Percentiles rank a stretch among this genome's conserved stretches.
These are phyloP conservation scores for Taxidea taxus DNA, from an alignment of 2,113 vertebrate species.

Conservation along the genomic window DNA sequence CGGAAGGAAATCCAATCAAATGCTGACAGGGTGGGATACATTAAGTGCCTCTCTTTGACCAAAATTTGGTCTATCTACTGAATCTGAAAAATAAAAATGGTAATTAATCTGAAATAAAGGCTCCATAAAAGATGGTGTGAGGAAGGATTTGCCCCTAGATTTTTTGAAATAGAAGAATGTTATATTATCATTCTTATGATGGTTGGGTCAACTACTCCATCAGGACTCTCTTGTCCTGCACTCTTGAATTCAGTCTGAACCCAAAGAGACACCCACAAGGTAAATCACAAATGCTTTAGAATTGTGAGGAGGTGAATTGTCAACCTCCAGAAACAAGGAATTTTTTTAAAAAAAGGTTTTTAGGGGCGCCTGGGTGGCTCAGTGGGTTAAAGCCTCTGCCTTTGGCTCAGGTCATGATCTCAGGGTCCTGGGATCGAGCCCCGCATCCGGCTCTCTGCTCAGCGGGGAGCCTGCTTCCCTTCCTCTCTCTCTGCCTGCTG, in stretches of 20 bases:
- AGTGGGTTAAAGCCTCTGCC: no score
- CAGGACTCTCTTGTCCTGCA: neutral
- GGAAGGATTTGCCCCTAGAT: neutral
- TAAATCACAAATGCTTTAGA: neutral
- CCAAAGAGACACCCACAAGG: neutral
- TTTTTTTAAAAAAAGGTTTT: no score
- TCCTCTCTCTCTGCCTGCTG: no score
- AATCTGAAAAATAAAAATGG: constrained; percentile 14
- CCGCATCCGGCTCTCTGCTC: no score
- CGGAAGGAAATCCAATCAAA: neutral
- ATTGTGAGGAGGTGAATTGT: neutral
- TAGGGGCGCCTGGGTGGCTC: no score
- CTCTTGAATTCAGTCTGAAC: neutral
- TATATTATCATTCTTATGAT: constrained; percentile 26
- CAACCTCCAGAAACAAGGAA: neutral
- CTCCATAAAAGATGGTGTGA: neutral
- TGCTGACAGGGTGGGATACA: neutral
- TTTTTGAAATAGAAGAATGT: constrained; percentile 17
- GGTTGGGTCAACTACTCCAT: neutral
- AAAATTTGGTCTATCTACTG: constrained; percentile 12
- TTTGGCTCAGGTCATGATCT: no score
- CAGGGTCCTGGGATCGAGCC: no score
- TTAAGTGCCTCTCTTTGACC: constrained; percentile 25
- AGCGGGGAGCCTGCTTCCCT: no score
- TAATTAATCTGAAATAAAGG: constrained; percentile 33